These are phyloP conservation scores for Drosophila azteca DNA, from an alignment of 1,140 invertebrate genomes.

Conservation along the genomic window DNA sequence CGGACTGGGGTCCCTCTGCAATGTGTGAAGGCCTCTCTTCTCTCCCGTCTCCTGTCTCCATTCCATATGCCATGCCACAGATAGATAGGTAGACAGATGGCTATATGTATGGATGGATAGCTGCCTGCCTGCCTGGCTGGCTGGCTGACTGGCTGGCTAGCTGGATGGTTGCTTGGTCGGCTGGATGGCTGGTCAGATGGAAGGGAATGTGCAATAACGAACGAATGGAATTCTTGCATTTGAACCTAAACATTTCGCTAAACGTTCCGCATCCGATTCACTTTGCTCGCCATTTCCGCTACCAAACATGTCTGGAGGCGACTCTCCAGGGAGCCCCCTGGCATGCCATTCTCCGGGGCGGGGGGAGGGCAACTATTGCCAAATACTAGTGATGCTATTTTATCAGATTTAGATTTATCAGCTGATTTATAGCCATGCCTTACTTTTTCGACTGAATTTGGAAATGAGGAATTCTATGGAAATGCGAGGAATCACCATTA, in stretches of 20 bases:
- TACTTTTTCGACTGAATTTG: no score
- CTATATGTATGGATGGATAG: conserved; percentile 6
- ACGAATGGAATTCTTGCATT: conserved; percentile 71
- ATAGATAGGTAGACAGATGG: conserved; percentile 50
- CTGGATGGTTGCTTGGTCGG: neutral
- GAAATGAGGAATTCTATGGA: no score
- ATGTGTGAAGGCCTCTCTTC: conserved; percentile 28
- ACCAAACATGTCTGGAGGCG: conserved; percentile 52
- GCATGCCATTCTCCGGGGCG: neutral
- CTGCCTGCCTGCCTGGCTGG: neutral
- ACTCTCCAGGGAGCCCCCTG: conserved; percentile 13
- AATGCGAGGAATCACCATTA: no score
- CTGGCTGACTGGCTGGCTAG: neutral
- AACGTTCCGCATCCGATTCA: conserved; percentile 74
- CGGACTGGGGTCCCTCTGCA: conserved; percentile 8
- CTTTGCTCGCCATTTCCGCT: conserved; percentile 80
- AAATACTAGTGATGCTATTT: no score
- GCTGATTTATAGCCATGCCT: no score
- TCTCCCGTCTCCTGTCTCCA: no score
- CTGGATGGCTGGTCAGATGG: neutral
- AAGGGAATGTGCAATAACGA: conserved; percentile 29
- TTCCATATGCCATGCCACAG: conserved; percentile 40
- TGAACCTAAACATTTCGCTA: conserved; percentile 74
- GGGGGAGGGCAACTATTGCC: no score
- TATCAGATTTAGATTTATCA: no score